Evolutionary conservation across 1,140 invertebrate species (phyloP).

Genomic region (Nymphalis io): DNA sequence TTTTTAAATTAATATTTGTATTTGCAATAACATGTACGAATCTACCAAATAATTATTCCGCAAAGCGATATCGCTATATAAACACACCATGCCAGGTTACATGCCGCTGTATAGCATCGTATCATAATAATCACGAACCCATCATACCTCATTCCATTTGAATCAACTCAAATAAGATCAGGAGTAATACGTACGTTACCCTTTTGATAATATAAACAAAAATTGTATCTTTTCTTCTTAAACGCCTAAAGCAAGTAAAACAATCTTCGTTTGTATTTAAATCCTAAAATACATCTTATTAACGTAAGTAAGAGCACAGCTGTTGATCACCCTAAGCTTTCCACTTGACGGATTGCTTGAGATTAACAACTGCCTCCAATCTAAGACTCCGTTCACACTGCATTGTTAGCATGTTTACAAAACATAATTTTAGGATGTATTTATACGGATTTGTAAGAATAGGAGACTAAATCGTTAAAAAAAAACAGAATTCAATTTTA

Average conservation of each 20-base stretch:
- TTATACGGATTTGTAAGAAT: neutral
- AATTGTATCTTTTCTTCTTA: conserved; percentile 2
- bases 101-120: no score
- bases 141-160: neutral
- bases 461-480: no score
- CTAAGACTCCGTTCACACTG: conserved; percentile 26
- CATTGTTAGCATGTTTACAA: neutral
- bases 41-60: no score
- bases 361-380: conserved; percentile 37
- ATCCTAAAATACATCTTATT: conserved; percentile 38
- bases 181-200: neutral
- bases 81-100: no score
- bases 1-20: no score
- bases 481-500: no score
- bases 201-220: conserved; percentile 15
- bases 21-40: no score
- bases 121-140: neutral
- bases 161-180: neutral
- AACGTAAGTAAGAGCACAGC: conserved; percentile 43
- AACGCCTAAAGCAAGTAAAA: conserved; percentile 22
- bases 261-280: conserved; percentile 37
- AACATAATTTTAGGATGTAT: neutral
- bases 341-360: conserved; percentile 42
- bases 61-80: no score
- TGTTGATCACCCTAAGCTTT: conserved; percentile 41